Base-by-base conservation (phyloP, 1,140 invertebrate genomes). In the Patella vulgata region DNA sequence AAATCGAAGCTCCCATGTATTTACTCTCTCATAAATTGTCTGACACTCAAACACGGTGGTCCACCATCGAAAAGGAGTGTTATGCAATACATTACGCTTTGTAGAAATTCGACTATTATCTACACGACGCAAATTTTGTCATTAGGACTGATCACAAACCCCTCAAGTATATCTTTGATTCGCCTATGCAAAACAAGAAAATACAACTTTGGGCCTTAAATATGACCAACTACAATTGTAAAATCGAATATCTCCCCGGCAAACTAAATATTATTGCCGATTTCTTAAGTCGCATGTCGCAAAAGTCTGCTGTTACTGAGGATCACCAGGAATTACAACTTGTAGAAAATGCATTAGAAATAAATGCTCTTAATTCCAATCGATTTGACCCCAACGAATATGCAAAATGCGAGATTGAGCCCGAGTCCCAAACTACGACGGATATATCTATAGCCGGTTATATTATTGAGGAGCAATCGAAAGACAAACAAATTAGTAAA, bases 291-390 rank as follows among this genome's bases (percentile, higher is more conserved):
- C 3, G 28, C 19, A 3, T 39, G 2, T 31, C 52, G 3, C 11
- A 23, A 14, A 31, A 54, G 5, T 3, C 12, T 39, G 33, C 33
- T 36, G 3, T 14, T 33, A 40, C 44, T n/a, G n/a, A 56, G 25
- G 42, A 56, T 8, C 21, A 31, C 21, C 9, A 33, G 9, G n/a
- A 47, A 12, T 39, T 48, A 33, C 14, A 54, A 3, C 63, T 68
- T 46, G 43, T 63, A 21, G 55, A 33, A 40, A 53, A 60, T 28
- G 27, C 48, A 3, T 42, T 43, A n/a, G n/a, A 66, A 42, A 55
- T 66, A 9, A 63, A 53, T 47, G 57, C 43, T 0, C 17, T 66
- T 2, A 60, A 66, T 31, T 66, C 60, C 14, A 63, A 43, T 55
- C 3, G 8, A 25, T 69, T 69, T 36, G 46, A 69, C 33, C 56